Percentiles rank a stretch among this genome's conserved stretches.
Evolutionary conservation across 1,140 invertebrate species (phyloP).

Genomic region (Tetragonula clypearis): DNA sequence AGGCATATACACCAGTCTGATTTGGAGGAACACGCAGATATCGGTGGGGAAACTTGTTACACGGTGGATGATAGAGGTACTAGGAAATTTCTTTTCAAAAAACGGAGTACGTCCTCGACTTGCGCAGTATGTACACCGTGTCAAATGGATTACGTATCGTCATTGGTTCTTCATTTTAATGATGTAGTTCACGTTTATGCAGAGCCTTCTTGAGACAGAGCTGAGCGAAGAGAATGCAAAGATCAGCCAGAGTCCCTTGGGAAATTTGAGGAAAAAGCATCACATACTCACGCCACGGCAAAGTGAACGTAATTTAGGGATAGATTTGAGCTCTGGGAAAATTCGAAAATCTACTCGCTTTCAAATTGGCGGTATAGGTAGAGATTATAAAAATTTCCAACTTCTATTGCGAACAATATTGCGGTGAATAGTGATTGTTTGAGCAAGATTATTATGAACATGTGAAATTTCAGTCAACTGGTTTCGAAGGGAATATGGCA

Average conservation of each 20-base stretch:
- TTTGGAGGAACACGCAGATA: slow-evolving; percentile 85
- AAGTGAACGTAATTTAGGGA: slow-evolving; percentile 87
- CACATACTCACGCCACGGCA: slow-evolving; percentile 90
- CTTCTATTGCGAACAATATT: not conserved
- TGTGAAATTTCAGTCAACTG: slow-evolving; percentile 85
- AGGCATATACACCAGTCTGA: slow-evolving; percentile 89
- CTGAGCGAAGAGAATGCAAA: slow-evolving; percentile 86
- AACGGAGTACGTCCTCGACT: slow-evolving; percentile 92
- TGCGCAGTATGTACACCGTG: slow-evolving; percentile 85
- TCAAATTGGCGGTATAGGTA: slow-evolving; percentile 86
- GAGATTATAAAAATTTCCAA: slow-evolving; percentile 30
- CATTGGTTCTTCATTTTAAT: not conserved
- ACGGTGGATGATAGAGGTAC: slow-evolving; percentile 87
- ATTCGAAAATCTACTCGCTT: slow-evolving; percentile 76
- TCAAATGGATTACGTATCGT: not conserved
- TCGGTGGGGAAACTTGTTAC: slow-evolving; percentile 83
- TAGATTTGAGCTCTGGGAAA: slow-evolving; percentile 73
- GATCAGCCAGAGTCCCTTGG: slow-evolving; percentile 88
- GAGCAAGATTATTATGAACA: not conserved
- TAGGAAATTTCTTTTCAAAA: slow-evolving; percentile 92
- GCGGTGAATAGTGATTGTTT: not conserved
- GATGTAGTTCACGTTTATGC: not conserved
- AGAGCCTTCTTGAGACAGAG: slow-evolving; percentile 92
- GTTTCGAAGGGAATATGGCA: slow-evolving; percentile 84
- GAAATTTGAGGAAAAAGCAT: slow-evolving; percentile 88